Evolutionary conservation across 2,113 vertebrate species (phyloP), one percentile per base, ranked within the genome.

Genomic region (Cryptotis parvus): DNA sequence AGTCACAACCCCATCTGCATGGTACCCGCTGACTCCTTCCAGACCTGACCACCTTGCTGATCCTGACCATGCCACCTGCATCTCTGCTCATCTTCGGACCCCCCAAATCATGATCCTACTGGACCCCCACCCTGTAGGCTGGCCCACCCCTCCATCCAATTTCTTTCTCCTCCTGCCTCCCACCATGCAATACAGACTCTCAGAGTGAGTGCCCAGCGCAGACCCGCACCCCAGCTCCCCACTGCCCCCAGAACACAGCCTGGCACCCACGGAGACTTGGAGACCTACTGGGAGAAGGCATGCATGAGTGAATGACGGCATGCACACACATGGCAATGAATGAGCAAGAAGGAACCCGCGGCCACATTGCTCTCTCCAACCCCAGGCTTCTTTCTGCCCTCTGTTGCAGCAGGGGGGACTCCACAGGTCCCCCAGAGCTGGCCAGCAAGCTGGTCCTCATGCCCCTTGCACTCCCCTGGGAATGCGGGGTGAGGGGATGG

Each of bases 221-320:
- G 45, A 49, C 45, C 45, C 14, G 45, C 55, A 58, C 55, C 55
- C 20, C 55, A 24, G 55, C 55, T 58, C 55, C 55, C 55, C 22
- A 5, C 27, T 4, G 11, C 3, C 27, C 66, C 52, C 15, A 14
- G 9, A 39, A 37, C 24, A 26, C 6, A 10, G 63, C 52, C 78
- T 49, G 65, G 52, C 24, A 14, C 4, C 0, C 35, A 4, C 22
- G 2, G 0, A 4, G 29, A 24, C 0, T 8, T 39, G 7, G 20
- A 4, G 20, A 20, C 52, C 31, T 61, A 61, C 58, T 61, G 16
- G 6, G 18, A 61, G 58, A 61, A 61, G 2, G 9, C 2, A 49
- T 49, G 55, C n/a, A 6, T 24, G 31, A 9, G 9, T 10, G 75
- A 41, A 1, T 15, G 35, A 20, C 5, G 8, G 63, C 63, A 22